Evolutionary conservation across 2,888 invertebrate genomes (phyloP).

Genomic region (Ennomos quercinarius): DNA sequence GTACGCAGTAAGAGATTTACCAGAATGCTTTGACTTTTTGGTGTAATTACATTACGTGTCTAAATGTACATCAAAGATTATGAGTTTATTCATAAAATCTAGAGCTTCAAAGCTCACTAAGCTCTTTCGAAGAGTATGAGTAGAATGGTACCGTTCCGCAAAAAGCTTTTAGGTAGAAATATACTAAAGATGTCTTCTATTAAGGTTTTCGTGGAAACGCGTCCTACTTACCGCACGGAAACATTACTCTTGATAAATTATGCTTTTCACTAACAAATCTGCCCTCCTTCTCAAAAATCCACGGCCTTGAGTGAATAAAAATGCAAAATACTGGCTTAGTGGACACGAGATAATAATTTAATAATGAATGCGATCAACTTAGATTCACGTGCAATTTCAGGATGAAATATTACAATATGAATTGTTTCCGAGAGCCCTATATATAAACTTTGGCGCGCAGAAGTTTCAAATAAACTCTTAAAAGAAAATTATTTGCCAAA

Average conservation of each 20-base stretch:
- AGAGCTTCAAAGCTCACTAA: background rate
- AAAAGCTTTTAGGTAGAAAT: conserved; percentile 15
- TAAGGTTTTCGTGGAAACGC: conserved; percentile 10
- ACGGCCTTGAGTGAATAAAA: too few species aligned
- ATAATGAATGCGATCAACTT: too few species aligned
- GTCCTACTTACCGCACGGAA: conserved; percentile 7
- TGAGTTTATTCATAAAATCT: background rate
- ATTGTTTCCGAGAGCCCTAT: conserved; percentile 1
- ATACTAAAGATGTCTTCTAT: conserved; percentile 1
- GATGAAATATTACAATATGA: conserved; percentile 11
- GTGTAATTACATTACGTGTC: too few species aligned
- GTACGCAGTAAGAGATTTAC: too few species aligned
- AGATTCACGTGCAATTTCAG: background rate
- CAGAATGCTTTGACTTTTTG: too few species aligned
- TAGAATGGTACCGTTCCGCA: conserved; percentile 11
- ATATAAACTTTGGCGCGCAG: background rate
- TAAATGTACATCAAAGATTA: background rate
- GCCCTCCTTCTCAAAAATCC: background rate
- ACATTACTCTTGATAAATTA: conserved; percentile 11
- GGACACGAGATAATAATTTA: too few species aligned
- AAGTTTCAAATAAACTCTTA: conserved; percentile 15
- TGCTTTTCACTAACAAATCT: conserved; percentile 4
- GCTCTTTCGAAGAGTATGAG: background rate
- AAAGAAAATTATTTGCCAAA: conserved; percentile 24
- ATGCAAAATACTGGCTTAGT: too few species aligned